phyloP scores from a whole-genome alignment of 2,113 vertebrate genomes.

The Reinhardtius hippoglossoides region DNA sequence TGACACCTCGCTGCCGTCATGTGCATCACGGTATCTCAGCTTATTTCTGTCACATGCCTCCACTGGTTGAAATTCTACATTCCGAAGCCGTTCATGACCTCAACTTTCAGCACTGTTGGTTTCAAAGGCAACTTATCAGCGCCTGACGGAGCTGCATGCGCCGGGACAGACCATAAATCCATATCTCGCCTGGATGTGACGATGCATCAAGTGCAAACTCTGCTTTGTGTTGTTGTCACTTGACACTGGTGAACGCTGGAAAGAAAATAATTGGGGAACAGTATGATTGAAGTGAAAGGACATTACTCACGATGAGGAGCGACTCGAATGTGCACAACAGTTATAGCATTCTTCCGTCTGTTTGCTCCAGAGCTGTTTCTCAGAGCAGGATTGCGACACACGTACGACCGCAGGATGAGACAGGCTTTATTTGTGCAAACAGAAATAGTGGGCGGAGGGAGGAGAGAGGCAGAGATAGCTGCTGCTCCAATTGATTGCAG shows the following conservation, averaged over 20 bases:
- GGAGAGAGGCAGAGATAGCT: constrained; percentile 20
- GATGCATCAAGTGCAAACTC: constrained; percentile 14
- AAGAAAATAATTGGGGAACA: not conserved
- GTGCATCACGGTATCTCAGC: not conserved
- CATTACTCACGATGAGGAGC: not conserved
- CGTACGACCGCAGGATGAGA: no score
- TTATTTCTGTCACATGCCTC: not conserved
- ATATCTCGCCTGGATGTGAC: constrained; percentile 20
- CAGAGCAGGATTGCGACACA: no score
- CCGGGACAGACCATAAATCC: constrained; percentile 17
- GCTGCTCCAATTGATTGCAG: constrained; percentile 45
- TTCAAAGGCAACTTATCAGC: constrained; percentile 25
- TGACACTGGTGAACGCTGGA: constrained; percentile 1
- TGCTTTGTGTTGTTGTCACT: not conserved
- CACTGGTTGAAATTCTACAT: constrained; percentile 5
- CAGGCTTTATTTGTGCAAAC: not conserved
- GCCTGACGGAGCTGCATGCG: not conserved
- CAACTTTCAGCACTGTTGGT: constrained; percentile 20
- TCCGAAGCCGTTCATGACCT: constrained; percentile 18
- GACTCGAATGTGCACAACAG: constrained; percentile 5
- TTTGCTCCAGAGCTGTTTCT: no score
- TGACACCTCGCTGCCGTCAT: constrained; percentile 1
- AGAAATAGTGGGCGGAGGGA: constrained; percentile 1
- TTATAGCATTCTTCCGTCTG: not conserved
- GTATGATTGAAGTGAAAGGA: not conserved